phyloP scores from a whole-genome alignment of 2,113 vertebrate genomes.

The Chaenogobius annularis region DNA sequence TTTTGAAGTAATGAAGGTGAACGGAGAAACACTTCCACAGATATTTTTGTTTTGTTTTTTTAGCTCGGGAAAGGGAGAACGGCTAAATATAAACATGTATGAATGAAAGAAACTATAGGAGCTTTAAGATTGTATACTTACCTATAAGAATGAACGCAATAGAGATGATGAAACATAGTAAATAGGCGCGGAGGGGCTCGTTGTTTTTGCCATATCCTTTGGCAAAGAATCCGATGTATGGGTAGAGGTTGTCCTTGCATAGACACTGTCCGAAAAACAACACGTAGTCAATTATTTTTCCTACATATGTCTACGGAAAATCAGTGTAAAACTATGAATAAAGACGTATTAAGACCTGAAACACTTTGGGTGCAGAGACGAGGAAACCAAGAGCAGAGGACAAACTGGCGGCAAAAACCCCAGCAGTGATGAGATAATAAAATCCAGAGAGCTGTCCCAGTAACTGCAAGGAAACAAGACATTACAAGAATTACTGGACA shows the following conservation, averaged over 20 bases:
- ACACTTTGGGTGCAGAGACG: conserved; percentile 78
- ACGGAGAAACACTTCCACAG: too few species aligned
- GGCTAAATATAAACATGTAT: too few species aligned
- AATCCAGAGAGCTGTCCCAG: conserved; percentile 73
- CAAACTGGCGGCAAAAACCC: conserved; percentile 78
- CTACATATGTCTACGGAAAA: not conserved
- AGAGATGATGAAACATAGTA: conserved; percentile 75
- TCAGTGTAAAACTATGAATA: not conserved
- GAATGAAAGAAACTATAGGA: too few species aligned
- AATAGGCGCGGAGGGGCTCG: conserved; percentile 71
- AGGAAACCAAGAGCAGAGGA: conserved; percentile 82
- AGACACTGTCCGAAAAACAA: conserved; percentile 66
- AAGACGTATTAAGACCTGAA: conserved; percentile 68
- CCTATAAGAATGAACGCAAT: conserved; percentile 78
- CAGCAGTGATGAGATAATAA: conserved; percentile 70
- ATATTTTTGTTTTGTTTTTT: too few species aligned
- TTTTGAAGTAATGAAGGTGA: too few species aligned
- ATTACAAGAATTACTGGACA: too few species aligned
- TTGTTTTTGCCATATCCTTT: conserved; percentile 80
- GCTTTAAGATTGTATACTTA: conserved; percentile 41
- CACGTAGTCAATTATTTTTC: not conserved
- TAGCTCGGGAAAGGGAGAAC: too few species aligned
- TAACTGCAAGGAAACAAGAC: conserved; percentile 43
- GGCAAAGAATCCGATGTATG: conserved; percentile 76
- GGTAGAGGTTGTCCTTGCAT: conserved; percentile 79